Base-by-base conservation (phyloP, 1,140 invertebrate species). In the Aleiodes sp. region DNA sequence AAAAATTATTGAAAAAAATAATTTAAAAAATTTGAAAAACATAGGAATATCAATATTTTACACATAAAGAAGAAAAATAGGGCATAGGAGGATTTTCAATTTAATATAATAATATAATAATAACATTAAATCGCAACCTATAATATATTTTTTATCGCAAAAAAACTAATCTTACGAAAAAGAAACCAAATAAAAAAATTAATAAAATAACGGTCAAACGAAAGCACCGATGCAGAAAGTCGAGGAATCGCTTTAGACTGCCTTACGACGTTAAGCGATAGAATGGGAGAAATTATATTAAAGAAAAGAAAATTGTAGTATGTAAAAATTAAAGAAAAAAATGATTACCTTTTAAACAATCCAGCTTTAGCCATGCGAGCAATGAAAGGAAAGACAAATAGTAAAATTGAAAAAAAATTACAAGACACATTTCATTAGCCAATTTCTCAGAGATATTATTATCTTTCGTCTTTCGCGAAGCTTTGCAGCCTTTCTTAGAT, bases 61-160 rank as follows among this genome's bases (percentile, higher is more conserved):
- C 64, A 66, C 69, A 29, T 70, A 70, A 56, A 65, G 14, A 64
- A 59, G 1, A 61, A 68, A 14, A 39, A 24, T 61, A 60, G 66
- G 41, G 59, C 29, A 67, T 67, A 68, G 66, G 66, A 68, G 66
- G 59, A 68, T 68, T 68, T 68, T 68, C 59, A 68, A 68, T 68
- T 68, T 68, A 68, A 68, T 68, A 67, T 59, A 46, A 64, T 64
- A 64, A 64, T 64, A 43, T 68, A 62, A 41, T 68, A 68, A 68
- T 68, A 68, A n/a, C 41, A 28, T 68, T 41, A 43, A 63, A 72
- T 68, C 59, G 70, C 61, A 68, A 72, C 52, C 41, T 65, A 68
- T 65, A 61, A 72, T 72, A 72, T 72, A 72, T 72, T 72, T 72
- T 72, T 72, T 72, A 72, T 72, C 66, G 66, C 62, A 64, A 68